Percentiles rank a stretch among this genome's conserved stretches.
Conservation (phyloP, 2,113 vertebrate species). For the Cariama cristata region DNA sequence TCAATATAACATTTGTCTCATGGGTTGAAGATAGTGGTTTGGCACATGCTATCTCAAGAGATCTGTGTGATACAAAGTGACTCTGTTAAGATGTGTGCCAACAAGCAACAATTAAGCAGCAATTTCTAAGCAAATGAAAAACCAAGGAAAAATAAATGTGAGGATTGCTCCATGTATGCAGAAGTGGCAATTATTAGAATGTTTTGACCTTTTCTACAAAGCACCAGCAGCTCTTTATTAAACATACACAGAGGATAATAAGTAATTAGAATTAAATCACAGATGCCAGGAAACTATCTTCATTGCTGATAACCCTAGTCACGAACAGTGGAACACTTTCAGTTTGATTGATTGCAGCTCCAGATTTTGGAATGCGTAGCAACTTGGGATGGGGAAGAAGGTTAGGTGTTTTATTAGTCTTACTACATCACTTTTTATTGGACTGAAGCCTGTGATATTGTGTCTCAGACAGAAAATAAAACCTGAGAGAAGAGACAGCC, state of each 20-base stretch:
- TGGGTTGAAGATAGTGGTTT: background rate
- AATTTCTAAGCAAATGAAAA: constrained; percentile 15
- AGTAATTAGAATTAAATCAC: constrained; percentile 38
- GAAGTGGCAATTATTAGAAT: background rate
- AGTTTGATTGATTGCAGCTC: background rate
- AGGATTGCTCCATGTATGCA: background rate
- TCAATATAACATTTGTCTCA: background rate
- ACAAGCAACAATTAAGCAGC: background rate
- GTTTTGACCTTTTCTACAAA: constrained; percentile 11
- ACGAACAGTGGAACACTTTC: background rate
- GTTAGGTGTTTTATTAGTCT: background rate
- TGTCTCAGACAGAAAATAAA: background rate
- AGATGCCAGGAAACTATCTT: background rate
- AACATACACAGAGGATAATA: background rate
- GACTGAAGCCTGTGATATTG: background rate
- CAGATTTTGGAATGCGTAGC: background rate
- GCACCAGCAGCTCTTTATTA: background rate
- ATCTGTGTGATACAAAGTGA: background rate
- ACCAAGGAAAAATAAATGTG: background rate
- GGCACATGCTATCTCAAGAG: background rate
- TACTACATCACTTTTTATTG: background rate
- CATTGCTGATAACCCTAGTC: background rate
- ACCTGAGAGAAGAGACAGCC: background rate
- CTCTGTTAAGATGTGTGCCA: background rate
- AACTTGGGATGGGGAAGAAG: background rate